Base-by-base conservation (phyloP, 53 echinoderm and acorn worm species). In the Hippasteria phrygiana region DNA sequence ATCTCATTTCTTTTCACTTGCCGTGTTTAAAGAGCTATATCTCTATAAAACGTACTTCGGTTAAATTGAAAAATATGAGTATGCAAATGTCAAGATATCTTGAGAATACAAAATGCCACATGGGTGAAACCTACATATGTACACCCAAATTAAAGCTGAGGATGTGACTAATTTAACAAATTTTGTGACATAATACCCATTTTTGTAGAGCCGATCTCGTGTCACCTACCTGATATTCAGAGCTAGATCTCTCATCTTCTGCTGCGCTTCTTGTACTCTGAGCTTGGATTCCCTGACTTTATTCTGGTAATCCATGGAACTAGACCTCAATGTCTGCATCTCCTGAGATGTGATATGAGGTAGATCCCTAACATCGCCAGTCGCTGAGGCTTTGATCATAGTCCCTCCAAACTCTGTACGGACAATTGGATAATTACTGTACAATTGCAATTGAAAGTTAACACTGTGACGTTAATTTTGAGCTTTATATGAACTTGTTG, bases 151-250 rank as follows among this genome's bases (percentile, higher is more conserved):
- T n/a, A n/a, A n/a, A n/a, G n/a, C n/a, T n/a, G n/a, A n/a, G n/a
- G n/a, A n/a, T n/a, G n/a, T n/a, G n/a, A n/a, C n/a, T n/a, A n/a
- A n/a, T n/a, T n/a, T n/a, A n/a, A n/a, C n/a, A n/a, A n/a, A n/a
- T n/a, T n/a, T n/a, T n/a, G n/a, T n/a, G n/a, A n/a, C n/a, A n/a
- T n/a, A n/a, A n/a, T n/a, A n/a, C n/a, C n/a, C n/a, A n/a, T n/a
- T n/a, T n/a, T n/a, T n/a, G n/a, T n/a, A n/a, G n/a, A n/a, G n/a
- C n/a, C n/a, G n/a, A n/a, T n/a, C n/a, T n/a, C 67, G 8, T 66
- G 7, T 17, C 7, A 34, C 40, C 17, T 33, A 94, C 96, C 89
- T 96, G 76, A 96, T 94, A 41, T 96, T 96, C 2, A 96, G 90
- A 22, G 91, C 87, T 35, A 96, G 67, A 55, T 96, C 96, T 55